Conservation (phyloP, 2,888 invertebrate genomes). For the Leptinotarsa haldemani region DNA sequence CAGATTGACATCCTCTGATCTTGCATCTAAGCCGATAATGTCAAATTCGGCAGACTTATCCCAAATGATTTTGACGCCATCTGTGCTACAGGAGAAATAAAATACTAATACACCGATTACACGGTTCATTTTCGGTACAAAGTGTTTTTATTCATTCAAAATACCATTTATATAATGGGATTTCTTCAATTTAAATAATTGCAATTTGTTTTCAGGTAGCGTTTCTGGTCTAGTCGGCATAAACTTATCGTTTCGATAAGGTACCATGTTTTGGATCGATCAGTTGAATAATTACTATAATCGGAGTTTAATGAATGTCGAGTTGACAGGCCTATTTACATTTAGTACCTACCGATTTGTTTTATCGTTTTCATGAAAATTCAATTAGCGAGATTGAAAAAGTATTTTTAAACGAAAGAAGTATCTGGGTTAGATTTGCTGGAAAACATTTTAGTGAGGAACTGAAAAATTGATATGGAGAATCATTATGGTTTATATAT, state of each 20-base stretch:
- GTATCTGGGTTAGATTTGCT: too few species aligned
- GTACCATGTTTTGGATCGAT: background rate
- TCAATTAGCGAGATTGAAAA: background rate
- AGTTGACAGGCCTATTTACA: background rate
- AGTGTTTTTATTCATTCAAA: background rate
- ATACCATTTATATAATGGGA: background rate
- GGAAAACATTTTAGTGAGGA: too few species aligned
- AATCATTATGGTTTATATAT: too few species aligned
- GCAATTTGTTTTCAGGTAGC: background rate
- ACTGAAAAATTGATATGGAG: too few species aligned
- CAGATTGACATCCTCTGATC: constrained; percentile 45
- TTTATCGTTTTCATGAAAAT: background rate
- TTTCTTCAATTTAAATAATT: constrained; percentile 1
- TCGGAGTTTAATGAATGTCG: background rate
- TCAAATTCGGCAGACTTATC: constrained; percentile 50
- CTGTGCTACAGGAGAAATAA: background rate
- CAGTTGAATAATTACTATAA: background rate
- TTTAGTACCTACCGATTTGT: background rate
- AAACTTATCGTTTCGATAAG: background rate
- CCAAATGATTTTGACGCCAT: constrained; percentile 49
- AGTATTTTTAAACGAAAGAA: too few species aligned
- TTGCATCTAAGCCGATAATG: constrained; percentile 35
- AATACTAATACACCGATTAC: background rate
- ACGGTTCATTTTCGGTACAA: background rate
- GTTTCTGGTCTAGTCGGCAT: background rate